phyloP scores from a whole-genome alignment of 2,797 vertebrate species.

The Triplophysa yarkandensis region DNA sequence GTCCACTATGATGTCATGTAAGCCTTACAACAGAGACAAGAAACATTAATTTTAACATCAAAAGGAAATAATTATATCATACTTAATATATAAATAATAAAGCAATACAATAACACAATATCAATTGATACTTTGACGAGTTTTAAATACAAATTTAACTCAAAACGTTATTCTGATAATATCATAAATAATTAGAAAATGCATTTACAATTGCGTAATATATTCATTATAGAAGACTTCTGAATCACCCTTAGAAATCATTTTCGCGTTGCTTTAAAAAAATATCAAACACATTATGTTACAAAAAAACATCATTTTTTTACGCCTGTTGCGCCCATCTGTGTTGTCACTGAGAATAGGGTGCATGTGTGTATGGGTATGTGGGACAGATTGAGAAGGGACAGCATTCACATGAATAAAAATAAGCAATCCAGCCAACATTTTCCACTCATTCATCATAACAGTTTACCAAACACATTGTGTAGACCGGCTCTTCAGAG shows the following conservation, averaged over 20 bases:
- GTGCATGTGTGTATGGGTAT: background rate
- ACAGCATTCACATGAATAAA: conserved; percentile 61
- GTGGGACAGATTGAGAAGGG: conserved; percentile 40
- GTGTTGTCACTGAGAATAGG: conserved; percentile 12
- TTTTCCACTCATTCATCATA: conserved; percentile 75
- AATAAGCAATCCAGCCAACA: conserved; percentile 64
- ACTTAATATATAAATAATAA: no score
- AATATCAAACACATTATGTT: conserved; percentile 3
- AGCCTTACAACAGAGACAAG: no score
- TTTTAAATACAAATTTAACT: background rate
- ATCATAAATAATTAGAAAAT: background rate
- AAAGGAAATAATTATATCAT: no score
- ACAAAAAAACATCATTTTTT: conserved; percentile 4
- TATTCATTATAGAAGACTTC: background rate
- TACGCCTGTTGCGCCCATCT: background rate
- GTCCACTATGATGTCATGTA: no score
- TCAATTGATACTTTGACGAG: background rate
- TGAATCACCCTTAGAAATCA: background rate
- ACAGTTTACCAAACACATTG: conserved; percentile 71
- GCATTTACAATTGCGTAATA: background rate
- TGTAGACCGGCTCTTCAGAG: conserved; percentile 67
- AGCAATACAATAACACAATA: no score
- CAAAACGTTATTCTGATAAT: background rate
- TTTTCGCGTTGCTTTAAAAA: background rate
- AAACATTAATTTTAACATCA: no score